phyloP scores from a whole-genome alignment of 2,888 invertebrate genomes.

The Lathronympha strigana region DNA sequence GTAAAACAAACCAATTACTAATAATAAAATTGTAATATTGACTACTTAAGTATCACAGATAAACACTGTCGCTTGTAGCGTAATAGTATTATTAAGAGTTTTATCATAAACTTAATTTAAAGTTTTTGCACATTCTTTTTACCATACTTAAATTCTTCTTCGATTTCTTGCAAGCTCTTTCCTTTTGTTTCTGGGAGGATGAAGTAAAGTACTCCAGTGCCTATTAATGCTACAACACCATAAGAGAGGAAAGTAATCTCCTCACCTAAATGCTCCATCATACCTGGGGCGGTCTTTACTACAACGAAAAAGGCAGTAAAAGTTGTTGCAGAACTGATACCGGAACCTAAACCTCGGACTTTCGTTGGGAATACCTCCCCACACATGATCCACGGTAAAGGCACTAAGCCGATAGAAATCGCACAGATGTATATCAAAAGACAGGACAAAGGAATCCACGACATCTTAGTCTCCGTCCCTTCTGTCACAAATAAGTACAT shows the following conservation, averaged over 20 bases:
- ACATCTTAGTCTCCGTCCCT: conserved; percentile 64
- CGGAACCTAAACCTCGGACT: conserved; percentile 87
- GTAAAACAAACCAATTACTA: conserved; percentile 43
- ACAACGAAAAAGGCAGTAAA: conserved; percentile 87
- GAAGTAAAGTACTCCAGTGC: conserved; percentile 83
- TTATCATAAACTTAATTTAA: conserved; percentile 47
- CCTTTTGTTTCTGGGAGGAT: conserved; percentile 88
- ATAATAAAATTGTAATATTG: conserved; percentile 51
- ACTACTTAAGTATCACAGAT: conserved; percentile 75
- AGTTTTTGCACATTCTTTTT: conserved; percentile 59
- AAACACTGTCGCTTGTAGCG: conserved; percentile 62
- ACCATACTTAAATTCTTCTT: conserved; percentile 79
- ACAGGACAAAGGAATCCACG: conserved; percentile 80
- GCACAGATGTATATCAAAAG: conserved; percentile 84
- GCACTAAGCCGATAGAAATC: conserved; percentile 85
- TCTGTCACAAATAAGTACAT: conserved; percentile 68
- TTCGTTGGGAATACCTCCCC: conserved; percentile 88
- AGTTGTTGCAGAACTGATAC: conserved; percentile 86
- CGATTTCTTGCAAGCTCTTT: conserved; percentile 87
- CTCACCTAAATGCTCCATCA: conserved; percentile 84
- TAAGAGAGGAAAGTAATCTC: conserved; percentile 86
- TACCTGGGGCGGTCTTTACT: conserved; percentile 87
- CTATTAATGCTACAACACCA: conserved; percentile 83
- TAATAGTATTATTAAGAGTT: conserved; percentile 49
- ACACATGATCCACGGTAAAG: conserved; percentile 90